Evolutionary conservation across 2,797 vertebrate genomes (phyloP).

Genomic region (Sebastes iracundus): DNA sequence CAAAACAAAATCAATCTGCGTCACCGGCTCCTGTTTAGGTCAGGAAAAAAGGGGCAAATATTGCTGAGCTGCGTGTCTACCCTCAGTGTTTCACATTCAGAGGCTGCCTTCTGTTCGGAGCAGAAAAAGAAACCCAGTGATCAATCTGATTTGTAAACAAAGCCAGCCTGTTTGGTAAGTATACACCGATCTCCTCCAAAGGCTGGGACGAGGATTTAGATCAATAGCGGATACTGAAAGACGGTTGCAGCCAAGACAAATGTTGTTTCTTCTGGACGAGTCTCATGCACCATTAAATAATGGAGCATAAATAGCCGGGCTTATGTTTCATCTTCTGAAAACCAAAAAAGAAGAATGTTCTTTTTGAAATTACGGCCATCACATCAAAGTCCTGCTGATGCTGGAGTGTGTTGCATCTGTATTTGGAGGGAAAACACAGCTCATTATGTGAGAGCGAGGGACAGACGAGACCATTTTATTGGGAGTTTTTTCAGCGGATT

Average conservation of each 20-base stretch:
- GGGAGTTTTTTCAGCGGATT: neutral
- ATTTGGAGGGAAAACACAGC: neutral
- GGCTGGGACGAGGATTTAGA: constrained; percentile 19
- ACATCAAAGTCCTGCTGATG: constrained; percentile 47
- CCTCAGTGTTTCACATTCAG: constrained; percentile 40
- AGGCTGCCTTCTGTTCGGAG: constrained; percentile 1
- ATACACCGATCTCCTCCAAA: constrained; percentile 19
- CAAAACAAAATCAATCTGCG: constrained; percentile 75
- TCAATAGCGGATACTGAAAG: constrained; percentile 47
- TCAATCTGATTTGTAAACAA: constrained; percentile 66
- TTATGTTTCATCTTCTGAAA: constrained; percentile 47
- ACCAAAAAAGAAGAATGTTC: neutral
- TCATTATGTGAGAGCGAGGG: constrained; percentile 15
- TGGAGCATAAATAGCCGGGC: constrained; percentile 36
- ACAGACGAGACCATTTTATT: neutral
- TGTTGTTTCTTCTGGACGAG: constrained; percentile 20
- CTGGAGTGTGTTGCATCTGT: neutral
- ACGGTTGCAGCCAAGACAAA: constrained; percentile 37
- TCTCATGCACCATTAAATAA: constrained; percentile 49
- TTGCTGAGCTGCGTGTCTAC: constrained; percentile 33
- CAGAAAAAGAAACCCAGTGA: constrained; percentile 34
- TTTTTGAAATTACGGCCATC: constrained; percentile 44
- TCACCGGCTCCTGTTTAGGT: constrained; percentile 46
- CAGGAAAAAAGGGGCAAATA: constrained; percentile 26
- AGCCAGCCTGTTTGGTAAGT: constrained; percentile 31